Conservation (phyloP, 2,113 vertebrate genomes). For the Brachypteracias leptosomus region DNA sequence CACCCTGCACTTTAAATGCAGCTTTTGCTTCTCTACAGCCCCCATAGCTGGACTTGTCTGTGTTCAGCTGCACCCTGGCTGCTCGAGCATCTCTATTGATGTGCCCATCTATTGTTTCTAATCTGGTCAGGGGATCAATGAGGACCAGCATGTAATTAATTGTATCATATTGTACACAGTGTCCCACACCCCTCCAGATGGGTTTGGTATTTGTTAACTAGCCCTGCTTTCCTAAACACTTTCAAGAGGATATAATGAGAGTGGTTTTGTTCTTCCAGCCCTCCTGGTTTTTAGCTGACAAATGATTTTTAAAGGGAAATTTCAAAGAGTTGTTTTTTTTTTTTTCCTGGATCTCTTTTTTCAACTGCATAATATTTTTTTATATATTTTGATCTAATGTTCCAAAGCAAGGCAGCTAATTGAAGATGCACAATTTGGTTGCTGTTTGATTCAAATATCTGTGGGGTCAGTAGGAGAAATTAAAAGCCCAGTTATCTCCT, state of each 20-base stretch:
- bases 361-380: neutral
- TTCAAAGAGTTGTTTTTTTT: neutral
- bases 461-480: neutral
- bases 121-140: conserved; percentile 47
- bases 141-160: conserved; percentile 42
- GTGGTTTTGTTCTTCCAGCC: neutral
- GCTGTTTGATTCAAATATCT: neutral
- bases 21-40: neutral
- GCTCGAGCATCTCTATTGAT: neutral
- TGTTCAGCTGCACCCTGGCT: neutral
- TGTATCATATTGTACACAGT: neutral
- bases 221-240: neutral
- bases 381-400: rapidly evolving
- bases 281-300: neutral
- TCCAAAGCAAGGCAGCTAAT: neutral
- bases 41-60: neutral
- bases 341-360: neutral
- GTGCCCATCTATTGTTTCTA: conserved; percentile 34
- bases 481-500: neutral
- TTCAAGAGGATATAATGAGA: neutral
- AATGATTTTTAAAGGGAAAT: neutral
- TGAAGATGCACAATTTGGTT: neutral
- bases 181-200: neutral
- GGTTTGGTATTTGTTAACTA: neutral
- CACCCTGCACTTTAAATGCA: neutral